Conservation (phyloP, 2,888 invertebrate genomes). For the Melanotus villosus region DNA sequence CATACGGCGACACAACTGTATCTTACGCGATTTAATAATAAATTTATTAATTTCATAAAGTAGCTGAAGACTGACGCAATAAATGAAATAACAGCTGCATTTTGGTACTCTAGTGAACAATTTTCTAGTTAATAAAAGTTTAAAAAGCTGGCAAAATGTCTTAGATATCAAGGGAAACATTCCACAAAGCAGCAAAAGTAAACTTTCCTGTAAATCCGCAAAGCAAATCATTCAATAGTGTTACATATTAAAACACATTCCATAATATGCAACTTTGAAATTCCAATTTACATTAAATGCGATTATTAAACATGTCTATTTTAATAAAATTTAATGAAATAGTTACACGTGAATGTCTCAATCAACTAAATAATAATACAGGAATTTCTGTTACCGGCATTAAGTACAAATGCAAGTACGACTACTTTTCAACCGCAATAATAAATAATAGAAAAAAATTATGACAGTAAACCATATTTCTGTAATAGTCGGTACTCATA, state of each 20-base stretch:
- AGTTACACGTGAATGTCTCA: constrained; percentile 1
- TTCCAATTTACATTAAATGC: neutral
- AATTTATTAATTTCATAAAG: no score
- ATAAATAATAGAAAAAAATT: constrained; percentile 14
- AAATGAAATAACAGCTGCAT: no score
- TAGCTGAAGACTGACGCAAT: no score
- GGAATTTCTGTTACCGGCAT: neutral
- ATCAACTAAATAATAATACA: neutral
- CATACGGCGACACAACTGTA: no score
- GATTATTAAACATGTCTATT: neutral
- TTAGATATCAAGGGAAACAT: no score
- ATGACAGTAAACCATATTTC: constrained; percentile 18
- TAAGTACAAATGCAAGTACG: neutral
- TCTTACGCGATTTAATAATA: no score
- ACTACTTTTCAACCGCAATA: constrained; percentile 9
- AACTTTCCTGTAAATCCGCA: no score
- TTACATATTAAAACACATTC: neutral
- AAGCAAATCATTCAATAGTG: neutral
- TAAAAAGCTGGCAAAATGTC: no score
- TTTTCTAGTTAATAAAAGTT: no score
- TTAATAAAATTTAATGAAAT: constrained; percentile 5
- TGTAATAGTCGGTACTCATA: neutral
- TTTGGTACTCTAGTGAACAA: no score
- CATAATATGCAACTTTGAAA: neutral
- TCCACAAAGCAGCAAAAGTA: no score